Conservation (phyloP, 2,888 invertebrate species). For the Polyploca ridens region DNA sequence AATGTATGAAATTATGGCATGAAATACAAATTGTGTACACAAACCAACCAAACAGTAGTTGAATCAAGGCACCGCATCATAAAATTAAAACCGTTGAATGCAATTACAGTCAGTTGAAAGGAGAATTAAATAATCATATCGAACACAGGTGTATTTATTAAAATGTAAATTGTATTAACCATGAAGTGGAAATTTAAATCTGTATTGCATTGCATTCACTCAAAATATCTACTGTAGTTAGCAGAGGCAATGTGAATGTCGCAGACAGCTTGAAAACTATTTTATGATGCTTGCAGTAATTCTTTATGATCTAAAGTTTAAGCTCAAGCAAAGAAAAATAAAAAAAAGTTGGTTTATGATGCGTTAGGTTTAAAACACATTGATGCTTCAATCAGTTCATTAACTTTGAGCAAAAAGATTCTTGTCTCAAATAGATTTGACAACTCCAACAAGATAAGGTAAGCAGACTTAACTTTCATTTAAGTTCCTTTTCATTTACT, state of each 20-base stretch:
- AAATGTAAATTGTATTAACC: background rate
- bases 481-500: slow-evolving; percentile 18
- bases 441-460: slow-evolving; percentile 4
- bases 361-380: too few relatives aligned
- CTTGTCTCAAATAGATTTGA: background rate
- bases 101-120: slow-evolving; percentile 19
- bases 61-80: slow-evolving; percentile 10
- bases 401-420: background rate
- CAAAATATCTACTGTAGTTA: background rate
- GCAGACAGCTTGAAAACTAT: background rate
- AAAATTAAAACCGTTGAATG: background rate
- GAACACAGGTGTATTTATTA: background rate
- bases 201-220: background rate
- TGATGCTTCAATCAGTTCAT: too few relatives aligned
- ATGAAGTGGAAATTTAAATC: background rate
- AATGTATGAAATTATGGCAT: background rate
- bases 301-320: background rate
- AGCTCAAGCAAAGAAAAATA: background rate
- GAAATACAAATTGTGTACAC: slow-evolving; percentile 10
- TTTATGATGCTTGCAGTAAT: background rate
- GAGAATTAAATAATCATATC: slow-evolving; percentile 19
- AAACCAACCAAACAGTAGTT: slow-evolving; percentile 10
- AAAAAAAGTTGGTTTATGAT: background rate
- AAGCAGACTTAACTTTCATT: slow-evolving; percentile 19
- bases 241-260: background rate